Percentiles rank a stretch among this genome's conserved stretches.
phyloP scores from a whole-genome alignment of 2,888 invertebrate species.

The Drosophila monieri region DNA sequence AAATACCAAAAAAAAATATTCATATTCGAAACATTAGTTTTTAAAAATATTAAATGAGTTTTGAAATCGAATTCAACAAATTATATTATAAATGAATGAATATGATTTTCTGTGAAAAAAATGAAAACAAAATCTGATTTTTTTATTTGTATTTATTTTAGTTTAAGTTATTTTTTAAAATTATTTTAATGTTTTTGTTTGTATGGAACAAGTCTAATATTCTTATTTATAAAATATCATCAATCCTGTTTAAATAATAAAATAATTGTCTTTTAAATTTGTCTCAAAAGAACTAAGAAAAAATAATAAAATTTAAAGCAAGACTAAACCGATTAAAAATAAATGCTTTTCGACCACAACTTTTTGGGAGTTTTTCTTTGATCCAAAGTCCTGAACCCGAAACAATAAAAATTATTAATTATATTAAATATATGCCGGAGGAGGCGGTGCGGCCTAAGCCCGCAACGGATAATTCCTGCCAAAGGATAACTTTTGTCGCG shows the following conservation, averaged over 20 bases:
- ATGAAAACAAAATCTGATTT: no score
- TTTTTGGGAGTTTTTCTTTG: slow-evolving; percentile 32
- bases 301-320: background rate
- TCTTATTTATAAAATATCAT: background rate
- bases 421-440: slow-evolving; percentile 38
- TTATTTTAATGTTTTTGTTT: no score
- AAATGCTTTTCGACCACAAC: slow-evolving; percentile 11
- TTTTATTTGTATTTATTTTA: no score
- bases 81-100: no score
- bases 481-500: slow-evolving; percentile 53
- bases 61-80: no score
- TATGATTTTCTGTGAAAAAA: no score
- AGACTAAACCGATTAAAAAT: background rate
- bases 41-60: no score
- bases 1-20: no score
- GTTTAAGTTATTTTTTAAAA: no score
- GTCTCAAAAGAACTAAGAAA: background rate
- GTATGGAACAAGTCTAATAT: no score
- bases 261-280: background rate
- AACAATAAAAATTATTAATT: slow-evolving; percentile 50
- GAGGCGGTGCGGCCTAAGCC: slow-evolving; percentile 8
- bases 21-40: no score
- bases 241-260: background rate
- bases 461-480: slow-evolving; percentile 9
- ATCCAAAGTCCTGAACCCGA: slow-evolving; percentile 14